Conservation (phyloP, 2,113 vertebrate species). For the Sinocyclocheilus anshuiensis region DNA sequence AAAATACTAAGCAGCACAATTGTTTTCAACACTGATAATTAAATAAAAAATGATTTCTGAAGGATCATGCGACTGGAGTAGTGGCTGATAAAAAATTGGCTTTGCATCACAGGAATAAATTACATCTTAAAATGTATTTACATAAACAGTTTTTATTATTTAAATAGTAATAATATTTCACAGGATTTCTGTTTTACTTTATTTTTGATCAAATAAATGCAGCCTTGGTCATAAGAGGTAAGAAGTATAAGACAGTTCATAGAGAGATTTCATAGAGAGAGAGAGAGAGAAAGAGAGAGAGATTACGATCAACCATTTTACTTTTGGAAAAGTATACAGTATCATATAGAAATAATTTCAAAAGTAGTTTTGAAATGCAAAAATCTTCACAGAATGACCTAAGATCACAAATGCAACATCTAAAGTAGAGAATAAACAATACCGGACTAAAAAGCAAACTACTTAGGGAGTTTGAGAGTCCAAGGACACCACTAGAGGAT, state of each 20-base stretch:
- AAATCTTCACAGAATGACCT: neutral
- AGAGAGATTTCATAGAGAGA: neutral
- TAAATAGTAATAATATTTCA: neutral
- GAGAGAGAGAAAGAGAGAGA: too few relatives aligned
- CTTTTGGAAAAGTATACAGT: neutral
- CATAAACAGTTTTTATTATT: neutral
- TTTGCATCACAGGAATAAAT: neutral
- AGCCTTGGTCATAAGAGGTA: neutral
- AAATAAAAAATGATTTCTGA: neutral
- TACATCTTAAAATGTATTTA: neutral
- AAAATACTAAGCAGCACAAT: neutral
- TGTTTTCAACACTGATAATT: neutral
- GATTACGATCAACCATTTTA: neutral
- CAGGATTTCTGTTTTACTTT: neutral
- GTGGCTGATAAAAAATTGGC: neutral
- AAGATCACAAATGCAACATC: conserved; percentile 2
- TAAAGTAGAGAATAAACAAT: conserved; percentile 1
- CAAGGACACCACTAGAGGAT: conserved; percentile 24
- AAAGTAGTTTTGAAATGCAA: neutral
- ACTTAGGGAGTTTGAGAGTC: neutral
- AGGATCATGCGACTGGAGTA: neutral
- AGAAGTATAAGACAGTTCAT: neutral
- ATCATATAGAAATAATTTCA: neutral
- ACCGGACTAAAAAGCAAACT: neutral
- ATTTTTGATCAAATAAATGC: neutral